Percentiles rank a stretch among this genome's conserved stretches.
Conservation (phyloP, 2,797 vertebrate genomes). For the Pseudochirops cupreus region DNA sequence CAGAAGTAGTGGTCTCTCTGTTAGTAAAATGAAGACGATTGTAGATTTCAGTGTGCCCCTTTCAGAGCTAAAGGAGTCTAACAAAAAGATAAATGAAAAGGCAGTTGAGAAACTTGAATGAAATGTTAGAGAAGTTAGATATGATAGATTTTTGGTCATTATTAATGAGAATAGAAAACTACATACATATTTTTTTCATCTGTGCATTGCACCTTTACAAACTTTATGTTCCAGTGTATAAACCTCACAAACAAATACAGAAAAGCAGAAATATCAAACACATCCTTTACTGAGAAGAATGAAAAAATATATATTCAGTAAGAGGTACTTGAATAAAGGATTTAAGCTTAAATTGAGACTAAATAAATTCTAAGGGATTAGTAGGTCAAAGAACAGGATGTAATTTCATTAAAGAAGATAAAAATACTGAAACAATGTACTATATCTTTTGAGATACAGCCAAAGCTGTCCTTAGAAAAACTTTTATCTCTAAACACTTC, state of each 20-base stretch:
- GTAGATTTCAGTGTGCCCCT: not conserved
- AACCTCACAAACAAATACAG: too few relatives aligned
- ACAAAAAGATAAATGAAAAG: too few relatives aligned
- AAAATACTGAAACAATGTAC: not conserved
- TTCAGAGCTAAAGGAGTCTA: not conserved
- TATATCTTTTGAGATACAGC: not conserved
- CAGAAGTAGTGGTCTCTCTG: too few relatives aligned
- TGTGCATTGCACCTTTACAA: not conserved
- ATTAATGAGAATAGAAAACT: not conserved
- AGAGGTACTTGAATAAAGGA: not conserved
- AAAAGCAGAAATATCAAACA: not conserved
- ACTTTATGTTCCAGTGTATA: too few relatives aligned
- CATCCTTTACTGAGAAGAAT: not conserved
- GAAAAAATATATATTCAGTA: not conserved
- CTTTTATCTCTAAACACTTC: not conserved
- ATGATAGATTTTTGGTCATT: not conserved
- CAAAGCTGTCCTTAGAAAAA: not conserved
- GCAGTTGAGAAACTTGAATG: too few relatives aligned
- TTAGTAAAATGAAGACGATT: not conserved
- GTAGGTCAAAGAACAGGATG: not conserved
- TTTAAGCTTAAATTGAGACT: not conserved
- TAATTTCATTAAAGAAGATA: not conserved
- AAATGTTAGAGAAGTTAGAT: too few relatives aligned
- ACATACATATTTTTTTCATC: not conserved
- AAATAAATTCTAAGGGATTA: not conserved